Conservation (phyloP, 2,888 invertebrate genomes). For the Cheilosia urbana region DNA sequence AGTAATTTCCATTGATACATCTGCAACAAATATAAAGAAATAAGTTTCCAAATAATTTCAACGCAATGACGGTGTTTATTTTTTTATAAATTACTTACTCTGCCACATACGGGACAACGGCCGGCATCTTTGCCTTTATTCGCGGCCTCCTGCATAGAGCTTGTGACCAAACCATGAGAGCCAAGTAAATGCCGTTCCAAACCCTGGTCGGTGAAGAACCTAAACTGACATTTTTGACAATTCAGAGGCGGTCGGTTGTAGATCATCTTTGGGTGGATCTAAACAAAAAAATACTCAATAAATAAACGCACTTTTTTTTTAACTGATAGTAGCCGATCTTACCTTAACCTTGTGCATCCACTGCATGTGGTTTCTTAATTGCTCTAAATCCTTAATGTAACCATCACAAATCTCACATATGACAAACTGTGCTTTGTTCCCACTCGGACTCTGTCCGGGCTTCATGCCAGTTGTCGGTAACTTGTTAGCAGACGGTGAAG, state of each 20-base stretch:
- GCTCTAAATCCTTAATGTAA: constrained; percentile 97
- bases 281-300: constrained; percentile 7
- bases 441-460: constrained; percentile 83
- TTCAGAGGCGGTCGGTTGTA: constrained; percentile 96
- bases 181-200: constrained; percentile 97
- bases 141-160: constrained; percentile 97
- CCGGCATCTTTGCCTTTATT: constrained; percentile 97
- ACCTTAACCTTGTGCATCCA: constrained; percentile 98
- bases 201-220: constrained; percentile 99
- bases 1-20: constrained; percentile 97
- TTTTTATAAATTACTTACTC: constrained; percentile 86
- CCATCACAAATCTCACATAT: constrained; percentile 99
- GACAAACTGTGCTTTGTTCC: constrained; percentile 92
- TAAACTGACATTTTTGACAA: constrained; percentile 97
- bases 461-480: constrained; percentile 84
- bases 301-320: background rate
- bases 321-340: background rate
- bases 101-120: constrained; percentile 96
- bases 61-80: background rate
- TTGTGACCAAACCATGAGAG: constrained; percentile 96
- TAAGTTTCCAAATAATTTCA: background rate
- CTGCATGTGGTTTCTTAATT: constrained; percentile 97
- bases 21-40: constrained; percentile 84
- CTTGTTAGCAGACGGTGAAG: constrained; percentile 83
- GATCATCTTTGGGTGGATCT: constrained; percentile 97